These are phyloP conservation scores for Cirrhinus molitorella DNA, from an alignment of 2,797 vertebrate genomes.

Conservation along the genomic window DNA sequence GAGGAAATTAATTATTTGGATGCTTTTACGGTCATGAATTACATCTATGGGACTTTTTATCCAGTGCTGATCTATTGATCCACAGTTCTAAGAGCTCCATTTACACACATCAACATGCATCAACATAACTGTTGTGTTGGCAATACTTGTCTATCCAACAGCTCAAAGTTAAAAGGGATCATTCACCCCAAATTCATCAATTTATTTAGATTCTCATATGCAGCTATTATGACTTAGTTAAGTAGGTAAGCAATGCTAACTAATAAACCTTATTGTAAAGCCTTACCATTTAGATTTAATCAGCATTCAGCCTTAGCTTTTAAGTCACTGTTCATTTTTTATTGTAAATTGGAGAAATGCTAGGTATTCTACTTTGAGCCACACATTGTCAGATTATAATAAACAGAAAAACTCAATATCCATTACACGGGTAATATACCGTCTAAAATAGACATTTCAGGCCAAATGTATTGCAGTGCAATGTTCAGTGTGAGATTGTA, in stretches of 20 bases:
- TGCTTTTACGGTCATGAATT: not conserved
- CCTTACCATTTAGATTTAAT: not conserved
- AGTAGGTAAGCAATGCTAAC: no score
- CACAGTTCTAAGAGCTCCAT: constrained; percentile 18
- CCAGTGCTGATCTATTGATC: constrained; percentile 18
- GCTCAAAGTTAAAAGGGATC: not conserved
- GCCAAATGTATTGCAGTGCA: not conserved
- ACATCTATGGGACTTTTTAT: constrained; percentile 1
- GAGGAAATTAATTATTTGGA: not conserved
- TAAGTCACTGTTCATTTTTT: not conserved
- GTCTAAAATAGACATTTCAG: not conserved
- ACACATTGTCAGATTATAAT: constrained; percentile 1
- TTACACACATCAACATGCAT: constrained; percentile 30
- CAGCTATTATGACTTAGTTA: not conserved
- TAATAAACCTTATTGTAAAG: no score
- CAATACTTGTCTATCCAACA: not conserved
- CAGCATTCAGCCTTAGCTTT: not conserved
- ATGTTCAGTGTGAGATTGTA: not conserved
- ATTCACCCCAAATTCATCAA: not conserved
- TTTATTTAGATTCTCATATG: not conserved
- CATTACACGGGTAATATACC: not conserved
- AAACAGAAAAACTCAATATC: not conserved
- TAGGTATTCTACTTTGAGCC: not conserved
- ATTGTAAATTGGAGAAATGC: not conserved
- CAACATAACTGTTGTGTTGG: constrained; percentile 13